Base-by-base conservation (phyloP, 2,113 vertebrate species). In the Dasyprocta punctata region DNA sequence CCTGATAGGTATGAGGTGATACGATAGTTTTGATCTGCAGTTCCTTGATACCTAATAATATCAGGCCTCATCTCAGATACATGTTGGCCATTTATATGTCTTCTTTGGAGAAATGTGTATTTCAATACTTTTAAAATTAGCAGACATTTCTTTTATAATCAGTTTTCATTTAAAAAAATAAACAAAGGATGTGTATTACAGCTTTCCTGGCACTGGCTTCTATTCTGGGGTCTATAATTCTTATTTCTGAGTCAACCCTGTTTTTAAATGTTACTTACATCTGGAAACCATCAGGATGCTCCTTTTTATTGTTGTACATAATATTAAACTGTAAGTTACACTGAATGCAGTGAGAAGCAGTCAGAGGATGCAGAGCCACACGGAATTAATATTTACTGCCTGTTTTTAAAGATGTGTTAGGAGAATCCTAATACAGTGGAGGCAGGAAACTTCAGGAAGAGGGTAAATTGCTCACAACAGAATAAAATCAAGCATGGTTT, bases 291-390 rank as follows among this genome's bases (percentile, higher is more conserved):
- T 92, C 49, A 71, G 11, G 8, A 85, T 92, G 38, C 22, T 85
- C 69, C 56, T 95, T 85, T 87, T 67, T 69, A 80, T 89, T 95
- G 82, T 95, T 86, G 85, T 90, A 97, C 96, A 92, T 94, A 85
- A 86, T 93, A 65, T 73, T 92, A 84, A 96, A 92, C 67, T 84
- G 5, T 81, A 97, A 73, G n/a, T 95, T 85, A 75, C 44, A 69
- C n/a, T 73, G 92, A 93, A 89, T 80, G 73, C 56, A 92, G 20
- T 75, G 33, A 65, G 73, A 93, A 24, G 49, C 73, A 89, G 85
- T 81, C 58, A 94, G 54, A 97, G 22, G 78, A 97, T 77, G 89
- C 4, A 30, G 56, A 93, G 56, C 22, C 92, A 94, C 60, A 86
- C 85, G 73, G 38, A 97, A 41, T 61, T 93, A 63, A 60, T 93